Conservation (phyloP, 2,888 invertebrate species). For the Taphrorychus bicolor region DNA sequence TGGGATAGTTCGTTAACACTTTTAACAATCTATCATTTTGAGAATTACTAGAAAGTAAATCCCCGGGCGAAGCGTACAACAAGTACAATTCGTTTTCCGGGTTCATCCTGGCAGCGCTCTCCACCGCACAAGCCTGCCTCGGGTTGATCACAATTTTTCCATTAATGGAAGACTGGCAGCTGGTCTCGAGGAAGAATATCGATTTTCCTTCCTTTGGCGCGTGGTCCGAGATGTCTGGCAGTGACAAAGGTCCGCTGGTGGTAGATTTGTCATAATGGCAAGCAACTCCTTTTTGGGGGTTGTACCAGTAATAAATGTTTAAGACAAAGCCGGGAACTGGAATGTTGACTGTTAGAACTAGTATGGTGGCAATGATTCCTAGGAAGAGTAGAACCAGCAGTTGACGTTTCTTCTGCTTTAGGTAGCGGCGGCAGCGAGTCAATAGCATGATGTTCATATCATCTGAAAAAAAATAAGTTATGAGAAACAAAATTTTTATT, state of each 20-base stretch:
- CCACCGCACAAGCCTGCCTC: conserved; percentile 72
- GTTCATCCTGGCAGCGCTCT: conserved; percentile 71
- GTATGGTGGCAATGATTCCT: neutral
- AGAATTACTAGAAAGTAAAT: conserved; percentile 45
- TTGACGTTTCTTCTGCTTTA: conserved; percentile 15
- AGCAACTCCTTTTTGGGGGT: conserved; percentile 31
- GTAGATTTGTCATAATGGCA: conserved; percentile 26
- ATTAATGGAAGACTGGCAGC: conserved; percentile 61
- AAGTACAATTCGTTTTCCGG: conserved; percentile 65
- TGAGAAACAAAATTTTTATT: neutral
- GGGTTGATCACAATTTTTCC: conserved; percentile 61
- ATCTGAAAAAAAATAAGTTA: neutral
- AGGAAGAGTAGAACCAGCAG: conserved; percentile 13
- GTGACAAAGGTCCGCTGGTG: conserved; percentile 33
- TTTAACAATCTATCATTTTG: conserved; percentile 55
- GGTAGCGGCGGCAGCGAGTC: neutral
- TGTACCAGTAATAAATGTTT: conserved; percentile 33
- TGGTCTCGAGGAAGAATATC: conserved; percentile 74
- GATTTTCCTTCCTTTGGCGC: conserved; percentile 57
- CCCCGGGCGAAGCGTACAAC: conserved; percentile 62
- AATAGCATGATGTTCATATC: neutral
- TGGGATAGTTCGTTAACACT: conserved; percentile 60
- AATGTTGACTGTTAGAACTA: neutral
- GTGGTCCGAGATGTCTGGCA: conserved; percentile 53
- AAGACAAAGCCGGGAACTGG: conserved; percentile 22